Conservation (phyloP, 2,888 invertebrate genomes). For the Mesochorus sp. region DNA sequence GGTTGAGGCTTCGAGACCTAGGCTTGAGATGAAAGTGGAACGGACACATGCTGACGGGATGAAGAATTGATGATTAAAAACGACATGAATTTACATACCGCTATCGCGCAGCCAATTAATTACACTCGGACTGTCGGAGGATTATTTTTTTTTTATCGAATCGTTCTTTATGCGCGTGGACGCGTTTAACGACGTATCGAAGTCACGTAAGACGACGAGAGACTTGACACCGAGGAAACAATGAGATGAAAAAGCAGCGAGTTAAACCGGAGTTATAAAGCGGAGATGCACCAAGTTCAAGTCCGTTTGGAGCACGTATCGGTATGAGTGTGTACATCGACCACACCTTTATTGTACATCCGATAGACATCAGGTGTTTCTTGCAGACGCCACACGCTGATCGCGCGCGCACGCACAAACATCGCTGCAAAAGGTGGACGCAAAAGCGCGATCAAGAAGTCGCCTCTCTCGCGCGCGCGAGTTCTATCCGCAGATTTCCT, state of each 20-base stretch:
- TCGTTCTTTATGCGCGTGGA: background rate
- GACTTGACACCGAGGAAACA: slow-evolving; percentile 25
- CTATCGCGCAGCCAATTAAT: background rate
- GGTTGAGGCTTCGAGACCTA: no score
- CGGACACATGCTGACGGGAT: no score
- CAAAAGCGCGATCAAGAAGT: background rate
- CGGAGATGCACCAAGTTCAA: slow-evolving; percentile 30
- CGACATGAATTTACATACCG: no score
- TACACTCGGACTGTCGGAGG: background rate
- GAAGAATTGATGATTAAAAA: no score
- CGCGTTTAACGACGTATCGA: background rate
- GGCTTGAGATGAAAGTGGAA: no score
- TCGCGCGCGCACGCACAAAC: background rate
- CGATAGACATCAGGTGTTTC: slow-evolving; percentile 59
- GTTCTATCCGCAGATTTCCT: slow-evolving; percentile 53
- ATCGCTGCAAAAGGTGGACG: background rate
- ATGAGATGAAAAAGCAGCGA: background rate
- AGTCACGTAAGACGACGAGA: background rate
- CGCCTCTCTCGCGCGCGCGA: slow-evolving; percentile 12
- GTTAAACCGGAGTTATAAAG: background rate
- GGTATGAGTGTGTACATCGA: slow-evolving; percentile 24
- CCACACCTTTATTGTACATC: slow-evolving; percentile 58
- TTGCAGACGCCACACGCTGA: slow-evolving; percentile 45
- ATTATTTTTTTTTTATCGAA: background rate
- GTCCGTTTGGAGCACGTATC: slow-evolving; percentile 30